Conservation (phyloP, 2,797 vertebrate species). For the Artibeus jamaicensis region DNA sequence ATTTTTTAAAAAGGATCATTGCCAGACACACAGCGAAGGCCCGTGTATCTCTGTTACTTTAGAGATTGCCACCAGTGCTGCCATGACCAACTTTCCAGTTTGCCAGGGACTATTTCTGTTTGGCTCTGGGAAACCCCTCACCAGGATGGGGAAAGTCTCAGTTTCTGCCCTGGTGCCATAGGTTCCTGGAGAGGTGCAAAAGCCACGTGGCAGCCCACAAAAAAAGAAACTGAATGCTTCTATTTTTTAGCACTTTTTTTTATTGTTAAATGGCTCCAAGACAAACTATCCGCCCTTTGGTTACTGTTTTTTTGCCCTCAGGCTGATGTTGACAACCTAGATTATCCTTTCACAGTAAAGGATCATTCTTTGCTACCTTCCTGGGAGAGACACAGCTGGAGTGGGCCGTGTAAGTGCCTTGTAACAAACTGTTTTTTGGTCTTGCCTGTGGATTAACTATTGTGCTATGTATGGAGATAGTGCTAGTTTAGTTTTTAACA, state of each 20-base stretch:
- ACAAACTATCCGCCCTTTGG: not conserved
- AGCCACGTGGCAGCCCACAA: not conserved
- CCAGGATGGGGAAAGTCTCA: not conserved
- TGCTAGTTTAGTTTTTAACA: not conserved
- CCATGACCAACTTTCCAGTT: not conserved
- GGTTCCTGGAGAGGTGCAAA: not conserved
- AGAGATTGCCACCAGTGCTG: not conserved
- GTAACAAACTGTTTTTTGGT: not conserved
- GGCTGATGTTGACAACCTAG: not conserved
- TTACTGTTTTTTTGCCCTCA: not conserved
- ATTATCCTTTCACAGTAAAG: not conserved
- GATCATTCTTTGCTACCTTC: not conserved
- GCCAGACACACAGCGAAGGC: no score
- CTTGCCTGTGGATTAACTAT: not conserved
- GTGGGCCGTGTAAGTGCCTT: not conserved
- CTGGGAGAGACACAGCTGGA: not conserved
- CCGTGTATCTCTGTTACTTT: not conserved
- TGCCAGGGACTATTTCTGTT: not conserved
- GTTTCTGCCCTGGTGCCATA: not conserved
- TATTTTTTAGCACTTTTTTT: not conserved
- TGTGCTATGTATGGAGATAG: not conserved
- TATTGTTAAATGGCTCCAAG: not conserved
- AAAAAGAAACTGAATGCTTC: not conserved
- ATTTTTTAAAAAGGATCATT: not conserved
- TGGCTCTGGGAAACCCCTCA: not conserved